phyloP scores from a whole-genome alignment of 2,113 vertebrate species.

The Microtus oregoni region DNA sequence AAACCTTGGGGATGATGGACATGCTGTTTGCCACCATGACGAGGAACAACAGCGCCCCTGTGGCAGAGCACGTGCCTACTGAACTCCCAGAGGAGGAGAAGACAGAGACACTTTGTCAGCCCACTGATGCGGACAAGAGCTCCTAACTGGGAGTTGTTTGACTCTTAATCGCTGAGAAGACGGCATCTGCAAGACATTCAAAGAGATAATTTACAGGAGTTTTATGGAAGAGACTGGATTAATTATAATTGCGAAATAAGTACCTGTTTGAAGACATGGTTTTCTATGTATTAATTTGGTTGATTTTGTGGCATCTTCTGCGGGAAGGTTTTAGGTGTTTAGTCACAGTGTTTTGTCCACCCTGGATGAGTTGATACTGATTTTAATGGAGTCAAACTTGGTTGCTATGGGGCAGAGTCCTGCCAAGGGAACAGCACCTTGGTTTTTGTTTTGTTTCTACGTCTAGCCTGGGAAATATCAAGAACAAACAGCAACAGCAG shows the following conservation, averaged over 20 bases:
- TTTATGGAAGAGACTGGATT: slow-evolving; percentile 58
- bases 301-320: slow-evolving; percentile 26
- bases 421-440: background rate
- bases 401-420: background rate
- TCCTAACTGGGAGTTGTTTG: slow-evolving; percentile 37
- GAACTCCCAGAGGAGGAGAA: slow-evolving; percentile 72
- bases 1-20: slow-evolving; percentile 98
- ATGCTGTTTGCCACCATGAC: slow-evolving; percentile 95
- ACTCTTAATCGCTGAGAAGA: slow-evolving; percentile 39
- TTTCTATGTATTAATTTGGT: slow-evolving; percentile 49
- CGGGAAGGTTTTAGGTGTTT: slow-evolving; percentile 34
- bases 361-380: slow-evolving; percentile 1
- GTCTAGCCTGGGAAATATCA: background rate
- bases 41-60: slow-evolving; percentile 84
- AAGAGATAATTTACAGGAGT: slow-evolving; percentile 28
- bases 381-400: slow-evolving; percentile 17
- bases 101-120: background rate
- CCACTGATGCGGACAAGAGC: background rate
- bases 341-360: background rate
- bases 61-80: slow-evolving; percentile 72
- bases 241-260: slow-evolving; percentile 50
- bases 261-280: slow-evolving; percentile 42
- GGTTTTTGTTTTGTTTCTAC: background rate
- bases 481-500: background rate
- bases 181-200: background rate